These are phyloP conservation scores for Semotilus atromaculatus DNA, from an alignment of 2,797 vertebrate species.

Conservation along the genomic window DNA sequence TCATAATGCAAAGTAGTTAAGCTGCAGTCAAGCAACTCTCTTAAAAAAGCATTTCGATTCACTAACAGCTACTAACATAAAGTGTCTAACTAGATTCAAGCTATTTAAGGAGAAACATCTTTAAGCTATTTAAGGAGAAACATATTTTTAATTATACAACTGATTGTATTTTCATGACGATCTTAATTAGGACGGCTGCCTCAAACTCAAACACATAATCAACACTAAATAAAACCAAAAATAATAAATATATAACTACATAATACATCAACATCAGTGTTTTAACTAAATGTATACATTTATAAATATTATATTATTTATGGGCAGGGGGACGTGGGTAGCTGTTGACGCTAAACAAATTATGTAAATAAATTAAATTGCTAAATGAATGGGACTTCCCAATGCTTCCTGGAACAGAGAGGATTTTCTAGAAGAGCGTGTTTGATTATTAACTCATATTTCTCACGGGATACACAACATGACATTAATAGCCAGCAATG, in stretches of 20 bases:
- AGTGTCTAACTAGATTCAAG: background rate
- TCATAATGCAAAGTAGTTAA: background rate
- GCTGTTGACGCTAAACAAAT: no score
- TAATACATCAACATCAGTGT: background rate
- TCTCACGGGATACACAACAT: background rate
- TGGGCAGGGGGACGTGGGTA: background rate
- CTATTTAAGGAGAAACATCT: background rate
- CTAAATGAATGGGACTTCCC: background rate
- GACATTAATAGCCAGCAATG: background rate
- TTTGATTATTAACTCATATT: background rate
- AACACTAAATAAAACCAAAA: background rate
- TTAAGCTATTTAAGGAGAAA: background rate
- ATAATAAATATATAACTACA: background rate
- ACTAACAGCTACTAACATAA: background rate
- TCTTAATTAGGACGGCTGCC: background rate
- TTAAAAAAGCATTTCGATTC: background rate
- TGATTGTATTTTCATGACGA: background rate
- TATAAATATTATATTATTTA: background rate
- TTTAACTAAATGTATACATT: background rate
- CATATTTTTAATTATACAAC: background rate
- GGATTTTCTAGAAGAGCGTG: background rate
- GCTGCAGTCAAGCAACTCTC: background rate
- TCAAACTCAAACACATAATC: background rate
- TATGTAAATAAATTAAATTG: background rate
- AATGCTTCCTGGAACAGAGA: background rate